phyloP scores from a whole-genome alignment of 2,113 vertebrate species.

The Ictalurus punctatus region DNA sequence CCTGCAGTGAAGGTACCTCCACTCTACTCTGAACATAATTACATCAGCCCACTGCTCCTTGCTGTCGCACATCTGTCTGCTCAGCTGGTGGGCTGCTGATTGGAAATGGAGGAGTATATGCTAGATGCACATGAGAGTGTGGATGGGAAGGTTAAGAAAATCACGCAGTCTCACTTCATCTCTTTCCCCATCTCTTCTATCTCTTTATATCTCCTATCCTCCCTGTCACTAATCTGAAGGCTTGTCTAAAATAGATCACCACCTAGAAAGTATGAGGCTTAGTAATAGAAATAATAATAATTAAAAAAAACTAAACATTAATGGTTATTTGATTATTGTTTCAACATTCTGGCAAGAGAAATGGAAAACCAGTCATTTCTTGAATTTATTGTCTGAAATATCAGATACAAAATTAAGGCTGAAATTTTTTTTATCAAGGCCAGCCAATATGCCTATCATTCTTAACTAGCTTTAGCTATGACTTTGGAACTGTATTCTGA shows the following conservation, averaged over 20 bases:
- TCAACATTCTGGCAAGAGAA: not conserved
- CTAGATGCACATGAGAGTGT: constrained; percentile 2
- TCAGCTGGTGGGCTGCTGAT: constrained; percentile 23
- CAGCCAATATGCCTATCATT: not conserved
- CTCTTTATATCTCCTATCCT: not conserved
- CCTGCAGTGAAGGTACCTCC: constrained; percentile 19
- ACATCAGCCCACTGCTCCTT: constrained; percentile 27
- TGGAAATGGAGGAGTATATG: constrained; percentile 23
- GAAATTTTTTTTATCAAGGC: not conserved
- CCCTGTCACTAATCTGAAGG: not conserved
- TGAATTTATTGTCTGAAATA: not conserved
- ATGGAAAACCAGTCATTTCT: not conserved
- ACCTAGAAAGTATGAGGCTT: not conserved
- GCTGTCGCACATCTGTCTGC: constrained; percentile 31
- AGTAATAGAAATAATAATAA: not conserved
- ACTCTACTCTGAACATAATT: not conserved
- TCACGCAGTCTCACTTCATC: not conserved
- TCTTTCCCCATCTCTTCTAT: not conserved
- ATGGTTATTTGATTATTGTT: not conserved
- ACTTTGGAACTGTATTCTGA: not conserved
- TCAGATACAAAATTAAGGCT: not conserved
- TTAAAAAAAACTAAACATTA: not conserved
- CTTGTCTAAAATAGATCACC: not conserved
- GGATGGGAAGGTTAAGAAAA: constrained; percentile 38
- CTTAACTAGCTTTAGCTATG: not conserved